These are phyloP conservation scores for Synanthedon vespiformis DNA, from an alignment of 2,888 invertebrate species.

Conservation along the genomic window DNA sequence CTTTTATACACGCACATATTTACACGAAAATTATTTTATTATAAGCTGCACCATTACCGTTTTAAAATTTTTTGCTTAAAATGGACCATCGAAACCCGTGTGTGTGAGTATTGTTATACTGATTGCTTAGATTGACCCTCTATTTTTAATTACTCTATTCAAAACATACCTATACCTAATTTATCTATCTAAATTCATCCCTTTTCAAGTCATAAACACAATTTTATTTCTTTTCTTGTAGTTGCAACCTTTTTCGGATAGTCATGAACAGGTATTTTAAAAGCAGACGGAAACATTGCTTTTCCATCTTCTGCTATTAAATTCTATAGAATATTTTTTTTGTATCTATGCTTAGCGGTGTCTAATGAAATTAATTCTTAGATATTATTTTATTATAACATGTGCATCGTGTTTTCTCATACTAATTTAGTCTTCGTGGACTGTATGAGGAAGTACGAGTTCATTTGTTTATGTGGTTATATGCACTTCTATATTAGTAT, in stretches of 20 bases:
- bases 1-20: no score
- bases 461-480: constrained; percentile 7
- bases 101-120: constrained; percentile 2
- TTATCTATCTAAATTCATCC: background rate
- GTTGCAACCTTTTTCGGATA: constrained; percentile 70
- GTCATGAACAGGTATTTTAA: constrained; percentile 63
- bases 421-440: constrained; percentile 4
- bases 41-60: background rate
- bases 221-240: constrained; percentile 59
- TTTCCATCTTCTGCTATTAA: constrained; percentile 9
- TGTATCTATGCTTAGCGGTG: background rate
- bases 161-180: background rate
- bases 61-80: constrained; percentile 3
- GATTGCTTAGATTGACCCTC: background rate
- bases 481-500: constrained; percentile 11
- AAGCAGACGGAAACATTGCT: constrained; percentile 40
- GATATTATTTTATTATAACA: constrained; percentile 1
- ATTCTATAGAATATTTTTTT: background rate
- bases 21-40: no score
- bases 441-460: constrained; percentile 17
- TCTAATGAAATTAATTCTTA: background rate
- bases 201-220: constrained; percentile 26
- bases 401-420: constrained; percentile 24
- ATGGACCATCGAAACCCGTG: constrained; percentile 1
- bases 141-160: background rate